Conservation (phyloP, 2,888 invertebrate species). For the Diloba caeruleocephala region DNA sequence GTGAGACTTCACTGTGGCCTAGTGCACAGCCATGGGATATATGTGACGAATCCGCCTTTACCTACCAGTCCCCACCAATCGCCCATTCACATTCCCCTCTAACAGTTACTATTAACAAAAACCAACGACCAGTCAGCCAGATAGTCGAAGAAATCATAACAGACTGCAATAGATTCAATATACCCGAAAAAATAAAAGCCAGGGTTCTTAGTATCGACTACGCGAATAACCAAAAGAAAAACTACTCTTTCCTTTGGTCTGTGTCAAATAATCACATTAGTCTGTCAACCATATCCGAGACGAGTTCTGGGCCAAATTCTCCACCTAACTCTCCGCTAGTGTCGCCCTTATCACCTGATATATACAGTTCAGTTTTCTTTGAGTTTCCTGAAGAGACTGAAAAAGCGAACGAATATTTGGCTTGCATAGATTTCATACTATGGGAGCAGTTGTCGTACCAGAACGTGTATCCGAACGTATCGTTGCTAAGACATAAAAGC, state of each 20-base stretch:
- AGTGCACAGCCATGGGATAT: conserved; percentile 77
- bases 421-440: conserved; percentile 80
- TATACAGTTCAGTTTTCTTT: conserved; percentile 82
- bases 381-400: conserved; percentile 72
- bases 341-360: conserved; percentile 71
- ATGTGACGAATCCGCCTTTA: conserved; percentile 77
- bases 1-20: conserved; percentile 76
- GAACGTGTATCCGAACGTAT: conserved; percentile 77
- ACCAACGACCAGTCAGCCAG: conserved; percentile 66
- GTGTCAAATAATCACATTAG: conserved; percentile 60
- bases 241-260: conserved; percentile 78
- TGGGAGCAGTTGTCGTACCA: conserved; percentile 79
- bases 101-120: conserved; percentile 45
- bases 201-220: conserved; percentile 65
- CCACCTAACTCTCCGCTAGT: conserved; percentile 57
- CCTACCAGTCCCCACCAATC: conserved; percentile 66
- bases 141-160: conserved; percentile 76
- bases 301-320: conserved; percentile 65
- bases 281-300: conserved; percentile 79
- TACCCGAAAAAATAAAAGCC: conserved; percentile 72
- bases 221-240: conserved; percentile 62
- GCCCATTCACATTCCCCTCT: conserved; percentile 52
- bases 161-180: conserved; percentile 66
- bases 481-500: conserved; percentile 68
- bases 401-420: conserved; percentile 65